These are phyloP conservation scores for Paraescarpia echinospica DNA, from an alignment of 1,140 invertebrate species.

Conservation along the genomic window DNA sequence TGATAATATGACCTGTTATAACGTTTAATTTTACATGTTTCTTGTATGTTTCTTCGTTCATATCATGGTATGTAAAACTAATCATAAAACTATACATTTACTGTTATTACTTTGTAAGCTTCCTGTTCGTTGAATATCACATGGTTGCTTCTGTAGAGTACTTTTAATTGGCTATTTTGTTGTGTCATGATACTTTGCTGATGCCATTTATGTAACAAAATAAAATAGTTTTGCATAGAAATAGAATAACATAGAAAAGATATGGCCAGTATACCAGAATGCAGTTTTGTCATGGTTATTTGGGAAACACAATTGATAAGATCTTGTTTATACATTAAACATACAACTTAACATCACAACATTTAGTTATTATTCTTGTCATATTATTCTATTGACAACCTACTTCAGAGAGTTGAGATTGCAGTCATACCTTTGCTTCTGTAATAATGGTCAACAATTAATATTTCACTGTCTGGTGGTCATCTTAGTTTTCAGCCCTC, in stretches of 20 bases:
- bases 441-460: background rate
- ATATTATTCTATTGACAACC: too few species aligned
- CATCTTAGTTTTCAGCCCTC: background rate
- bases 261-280: too few species aligned
- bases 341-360: too few species aligned
- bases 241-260: too few species aligned
- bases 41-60: background rate
- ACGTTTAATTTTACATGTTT: constrained; percentile 18
- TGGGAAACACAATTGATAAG: too few species aligned
- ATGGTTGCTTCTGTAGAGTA: background rate
- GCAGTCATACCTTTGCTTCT: background rate
- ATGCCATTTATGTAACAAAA: background rate
- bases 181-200: background rate
- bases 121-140: background rate
- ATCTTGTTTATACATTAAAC: too few species aligned
- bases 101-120: constrained; percentile 10
- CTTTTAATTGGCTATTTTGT: constrained; percentile 7
- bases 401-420: background rate
- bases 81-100: background rate
- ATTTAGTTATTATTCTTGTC: too few species aligned
- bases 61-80: background rate
- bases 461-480: background rate
- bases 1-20: too few species aligned
- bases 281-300: too few species aligned
- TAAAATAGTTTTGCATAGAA: too few species aligned